Percentiles rank a stretch among this genome's conserved stretches.
Conservation (phyloP, 2,797 vertebrate species). For the Astyanax mexicanus region DNA sequence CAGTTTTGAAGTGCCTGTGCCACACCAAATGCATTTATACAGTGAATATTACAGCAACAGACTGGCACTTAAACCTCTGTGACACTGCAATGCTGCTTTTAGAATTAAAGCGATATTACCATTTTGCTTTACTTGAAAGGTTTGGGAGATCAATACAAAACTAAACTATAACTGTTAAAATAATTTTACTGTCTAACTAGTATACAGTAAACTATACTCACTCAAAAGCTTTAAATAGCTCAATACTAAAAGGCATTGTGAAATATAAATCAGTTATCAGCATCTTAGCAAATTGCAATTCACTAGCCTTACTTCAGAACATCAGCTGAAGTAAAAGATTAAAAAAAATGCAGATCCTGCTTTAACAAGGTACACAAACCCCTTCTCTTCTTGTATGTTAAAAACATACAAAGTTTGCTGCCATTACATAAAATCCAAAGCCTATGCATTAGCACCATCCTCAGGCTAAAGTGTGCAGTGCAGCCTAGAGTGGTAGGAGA, state of each 20-base stretch:
- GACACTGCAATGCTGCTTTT: not conserved
- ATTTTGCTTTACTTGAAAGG: too few relatives aligned
- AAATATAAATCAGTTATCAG: not conserved
- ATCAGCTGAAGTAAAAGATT: not conserved
- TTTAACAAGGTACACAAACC: conserved; percentile 22
- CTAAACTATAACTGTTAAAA: too few relatives aligned
- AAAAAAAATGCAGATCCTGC: conserved; percentile 15
- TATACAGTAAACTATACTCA: too few relatives aligned
- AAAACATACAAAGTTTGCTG: conserved; percentile 13
- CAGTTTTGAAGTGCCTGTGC: not conserved
- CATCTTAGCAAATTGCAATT: not conserved
- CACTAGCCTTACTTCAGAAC: not conserved
- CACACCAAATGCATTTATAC: not conserved
- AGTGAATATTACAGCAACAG: not conserved
- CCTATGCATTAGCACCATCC: conserved; percentile 79
- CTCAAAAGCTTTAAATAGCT: not conserved
- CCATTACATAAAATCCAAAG: conserved; percentile 43
- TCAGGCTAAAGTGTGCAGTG: conserved; percentile 70
- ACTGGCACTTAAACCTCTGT: too few relatives aligned
- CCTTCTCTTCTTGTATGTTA: conserved; percentile 13
- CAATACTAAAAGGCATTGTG: not conserved
- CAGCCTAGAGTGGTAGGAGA: conserved; percentile 44
- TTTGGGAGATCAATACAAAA: too few relatives aligned
- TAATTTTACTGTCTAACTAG: too few relatives aligned
- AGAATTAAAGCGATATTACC: too few relatives aligned